A percentile compares a stretch with the other conserved stretches of the same genome.
Evolutionary conservation across 2,797 vertebrate species (phyloP).

Genomic region (Prunella strophiata): DNA sequence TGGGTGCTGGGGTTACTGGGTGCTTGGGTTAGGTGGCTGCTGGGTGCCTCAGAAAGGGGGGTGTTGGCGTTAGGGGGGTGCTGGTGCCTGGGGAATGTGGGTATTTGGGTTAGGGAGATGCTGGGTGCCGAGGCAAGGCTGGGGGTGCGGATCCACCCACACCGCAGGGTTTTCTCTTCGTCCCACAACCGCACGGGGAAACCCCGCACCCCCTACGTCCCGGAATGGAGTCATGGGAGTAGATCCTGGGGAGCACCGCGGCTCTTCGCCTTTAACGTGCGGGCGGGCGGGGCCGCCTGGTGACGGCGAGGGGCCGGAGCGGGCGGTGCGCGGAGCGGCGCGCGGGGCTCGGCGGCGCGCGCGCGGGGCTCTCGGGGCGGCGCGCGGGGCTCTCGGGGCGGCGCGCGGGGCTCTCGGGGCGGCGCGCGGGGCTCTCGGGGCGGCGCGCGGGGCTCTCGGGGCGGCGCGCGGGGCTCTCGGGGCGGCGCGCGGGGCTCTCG

Average conservation of each 20-base stretch:
- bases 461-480: too few relatives aligned
- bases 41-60: background rate
- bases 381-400: background rate
- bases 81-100: background rate
- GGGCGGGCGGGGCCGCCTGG: background rate
- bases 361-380: background rate
- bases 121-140: background rate
- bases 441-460: too few relatives aligned
- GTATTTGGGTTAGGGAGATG: background rate
- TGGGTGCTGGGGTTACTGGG: background rate
- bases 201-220: accelerated
- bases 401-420: too few relatives aligned
- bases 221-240: accelerated
- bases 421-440: too few relatives aligned
- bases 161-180: background rate
- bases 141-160: background rate
- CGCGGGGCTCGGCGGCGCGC: too few relatives aligned
- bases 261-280: background rate
- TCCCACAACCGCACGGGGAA: background rate
- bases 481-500: too few relatives aligned
- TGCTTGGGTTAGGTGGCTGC: too few relatives aligned
- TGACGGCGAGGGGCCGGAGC: background rate
- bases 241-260: accelerated
- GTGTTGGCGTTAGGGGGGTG: background rate
- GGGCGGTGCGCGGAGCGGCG: background rate